A percentile compares a stretch with the other conserved stretches of the same genome.
Evolutionary conservation across 2,113 vertebrate genomes (phyloP).

Genomic region (Platichthys flesus): DNA sequence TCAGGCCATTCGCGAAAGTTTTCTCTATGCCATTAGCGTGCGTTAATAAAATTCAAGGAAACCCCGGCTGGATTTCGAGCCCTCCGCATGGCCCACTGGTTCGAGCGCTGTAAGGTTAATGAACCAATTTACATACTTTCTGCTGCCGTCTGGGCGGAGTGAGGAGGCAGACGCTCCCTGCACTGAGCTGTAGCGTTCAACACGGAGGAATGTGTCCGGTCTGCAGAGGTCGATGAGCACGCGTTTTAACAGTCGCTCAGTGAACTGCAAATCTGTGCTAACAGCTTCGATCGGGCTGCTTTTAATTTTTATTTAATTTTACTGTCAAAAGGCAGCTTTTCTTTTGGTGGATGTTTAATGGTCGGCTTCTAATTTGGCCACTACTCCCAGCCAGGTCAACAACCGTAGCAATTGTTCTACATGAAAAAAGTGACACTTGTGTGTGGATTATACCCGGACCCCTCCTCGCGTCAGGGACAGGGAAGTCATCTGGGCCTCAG

Average conservation of each 20-base stretch:
- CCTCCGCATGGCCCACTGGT: slow-evolving; percentile 74
- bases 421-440: slow-evolving; percentile 30
- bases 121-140: slow-evolving; percentile 82
- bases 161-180: slow-evolving; percentile 68
- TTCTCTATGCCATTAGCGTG: slow-evolving; percentile 76
- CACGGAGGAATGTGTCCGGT: slow-evolving; percentile 62
- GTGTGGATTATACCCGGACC: slow-evolving; percentile 26
- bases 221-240: slow-evolving; percentile 39
- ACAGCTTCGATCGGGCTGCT: background rate
- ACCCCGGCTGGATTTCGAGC: slow-evolving; percentile 66
- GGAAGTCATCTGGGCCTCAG: slow-evolving; percentile 19
- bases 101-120: slow-evolving; percentile 83
- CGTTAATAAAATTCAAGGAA: slow-evolving; percentile 79
- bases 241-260: slow-evolving; percentile 20
- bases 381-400: background rate
- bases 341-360: background rate
- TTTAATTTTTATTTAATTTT: slow-evolving; percentile 13
- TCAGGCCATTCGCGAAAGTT: slow-evolving; percentile 74
- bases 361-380: slow-evolving; percentile 9
- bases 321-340: slow-evolving; percentile 9
- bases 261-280: slow-evolving; percentile 22
- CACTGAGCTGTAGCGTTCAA: slow-evolving; percentile 43
- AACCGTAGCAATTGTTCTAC: slow-evolving; percentile 13
- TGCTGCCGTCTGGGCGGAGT: slow-evolving; percentile 76
- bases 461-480: background rate